Conservation (phyloP, 1,140 invertebrate species). For the Pseudomyrmex gracilis region DNA sequence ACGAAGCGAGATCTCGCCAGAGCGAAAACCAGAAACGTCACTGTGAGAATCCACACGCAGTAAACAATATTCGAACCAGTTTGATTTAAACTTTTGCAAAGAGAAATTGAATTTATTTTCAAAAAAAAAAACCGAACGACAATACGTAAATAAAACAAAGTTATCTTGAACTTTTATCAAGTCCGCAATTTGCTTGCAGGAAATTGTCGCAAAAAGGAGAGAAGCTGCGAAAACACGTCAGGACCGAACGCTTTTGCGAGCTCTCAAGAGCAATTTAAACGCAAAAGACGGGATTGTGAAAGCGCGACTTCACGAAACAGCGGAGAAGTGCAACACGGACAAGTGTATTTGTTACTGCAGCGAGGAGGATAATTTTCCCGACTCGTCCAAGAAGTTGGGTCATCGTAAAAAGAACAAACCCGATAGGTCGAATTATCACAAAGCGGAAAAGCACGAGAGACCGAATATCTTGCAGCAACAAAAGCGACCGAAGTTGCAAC, state of each 20-base stretch:
- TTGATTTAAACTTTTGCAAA: no score
- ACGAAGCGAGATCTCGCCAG: conserved; percentile 11
- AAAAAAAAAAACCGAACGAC: no score
- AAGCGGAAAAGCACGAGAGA: background rate
- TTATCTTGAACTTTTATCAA: background rate
- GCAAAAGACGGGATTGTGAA: background rate
- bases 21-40: background rate
- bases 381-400: background rate
- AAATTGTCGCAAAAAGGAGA: background rate
- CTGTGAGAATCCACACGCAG: background rate
- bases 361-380: conserved; percentile 21
- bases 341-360: conserved; percentile 74
- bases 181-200: background rate
- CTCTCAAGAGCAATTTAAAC: background rate
- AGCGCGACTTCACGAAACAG: background rate
- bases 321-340: conserved; percentile 23
- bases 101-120: no score
- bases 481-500: background rate
- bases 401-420: background rate
- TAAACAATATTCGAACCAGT: conserved; percentile 7
- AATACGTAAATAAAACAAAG: no score
- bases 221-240: background rate
- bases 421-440: background rate
- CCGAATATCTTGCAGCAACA: background rate
- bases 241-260: background rate